A percentile compares a stretch with the other conserved stretches of the same genome.
These are phyloP conservation scores for Vollenhovia emeryi DNA, from an alignment of 1,140 invertebrate species.

Conservation along the genomic window DNA sequence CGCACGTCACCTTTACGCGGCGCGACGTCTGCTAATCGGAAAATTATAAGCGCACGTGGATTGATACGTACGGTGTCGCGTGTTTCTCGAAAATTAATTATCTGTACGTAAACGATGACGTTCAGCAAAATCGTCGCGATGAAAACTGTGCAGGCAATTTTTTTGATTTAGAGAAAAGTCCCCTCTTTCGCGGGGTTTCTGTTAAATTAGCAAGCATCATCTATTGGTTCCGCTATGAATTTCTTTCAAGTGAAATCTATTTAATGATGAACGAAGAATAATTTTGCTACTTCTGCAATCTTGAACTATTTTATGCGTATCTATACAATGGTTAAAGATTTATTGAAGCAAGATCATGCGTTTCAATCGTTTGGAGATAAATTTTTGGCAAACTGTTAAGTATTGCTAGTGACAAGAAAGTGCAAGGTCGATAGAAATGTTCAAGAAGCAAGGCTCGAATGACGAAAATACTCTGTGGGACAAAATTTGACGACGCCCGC, in stretches of 20 bases:
- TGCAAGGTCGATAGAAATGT: not conserved
- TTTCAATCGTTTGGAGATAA: not conserved
- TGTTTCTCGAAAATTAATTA: not conserved
- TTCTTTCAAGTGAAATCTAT: no score
- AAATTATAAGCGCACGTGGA: slow-evolving; percentile 20
- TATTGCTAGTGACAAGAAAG: not conserved
- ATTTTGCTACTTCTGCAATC: not conserved
- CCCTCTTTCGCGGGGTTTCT: no score
- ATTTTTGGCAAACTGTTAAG: not conserved
- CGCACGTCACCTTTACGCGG: slow-evolving; percentile 47
- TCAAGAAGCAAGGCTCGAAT: not conserved
- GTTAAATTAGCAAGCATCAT: no score
- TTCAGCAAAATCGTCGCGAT: not conserved
- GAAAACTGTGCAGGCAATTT: not conserved
- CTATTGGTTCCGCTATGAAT: no score
- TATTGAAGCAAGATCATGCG: not conserved
- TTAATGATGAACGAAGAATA: not conserved
- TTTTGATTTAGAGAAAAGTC: no score
- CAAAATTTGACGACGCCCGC: slow-evolving; percentile 61
- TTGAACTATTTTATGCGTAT: not conserved
- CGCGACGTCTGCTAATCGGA: slow-evolving; percentile 15
- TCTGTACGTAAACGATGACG: not conserved
- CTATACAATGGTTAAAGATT: not conserved
- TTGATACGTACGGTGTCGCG: not conserved
- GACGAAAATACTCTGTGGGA: slow-evolving; percentile 50